phyloP scores from a whole-genome alignment of 2,888 invertebrate genomes.

The Aleiodes testaceus region DNA sequence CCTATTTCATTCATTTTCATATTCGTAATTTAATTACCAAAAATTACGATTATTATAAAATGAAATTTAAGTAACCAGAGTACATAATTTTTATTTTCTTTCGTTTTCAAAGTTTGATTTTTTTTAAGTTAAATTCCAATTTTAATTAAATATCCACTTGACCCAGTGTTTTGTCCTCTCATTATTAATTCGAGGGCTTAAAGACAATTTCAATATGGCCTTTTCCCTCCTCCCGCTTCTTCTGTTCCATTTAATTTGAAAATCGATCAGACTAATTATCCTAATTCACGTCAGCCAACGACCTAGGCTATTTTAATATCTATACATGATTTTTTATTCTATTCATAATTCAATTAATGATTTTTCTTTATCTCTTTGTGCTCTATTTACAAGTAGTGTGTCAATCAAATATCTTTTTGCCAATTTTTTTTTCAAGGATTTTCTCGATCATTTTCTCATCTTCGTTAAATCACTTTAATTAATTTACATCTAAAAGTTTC shows the following conservation, averaged over 20 bases:
- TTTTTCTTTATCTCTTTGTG: slow-evolving; percentile 56
- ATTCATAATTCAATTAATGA: slow-evolving; percentile 14
- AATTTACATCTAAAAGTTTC: slow-evolving; percentile 44
- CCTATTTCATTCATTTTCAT: not conserved
- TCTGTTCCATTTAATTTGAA: slow-evolving; percentile 1
- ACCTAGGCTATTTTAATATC: slow-evolving; percentile 54
- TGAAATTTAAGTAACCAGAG: slow-evolving; percentile 21
- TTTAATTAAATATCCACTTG: slow-evolving; percentile 22
- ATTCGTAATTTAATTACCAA: not conserved
- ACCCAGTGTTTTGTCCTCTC: slow-evolving; percentile 15
- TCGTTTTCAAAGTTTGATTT: slow-evolving; percentile 3
- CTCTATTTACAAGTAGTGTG: slow-evolving; percentile 65
- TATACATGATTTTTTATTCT: slow-evolving; percentile 7
- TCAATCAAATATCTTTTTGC: slow-evolving; percentile 47
- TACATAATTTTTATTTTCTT: not conserved
- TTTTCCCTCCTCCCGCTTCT: not conserved
- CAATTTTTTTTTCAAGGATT: slow-evolving; percentile 33
- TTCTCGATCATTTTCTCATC: not conserved
- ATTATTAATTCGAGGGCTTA: not conserved
- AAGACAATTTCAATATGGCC: slow-evolving; percentile 8
- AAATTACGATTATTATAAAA: slow-evolving; percentile 21
- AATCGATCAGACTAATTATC: slow-evolving; percentile 17
- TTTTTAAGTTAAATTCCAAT: not conserved
- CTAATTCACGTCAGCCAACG: slow-evolving; percentile 53
- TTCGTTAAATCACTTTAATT: slow-evolving; percentile 35